These are phyloP conservation scores for Chrysoperla carnea DNA, from an alignment of 1,140 invertebrate species.

Conservation along the genomic window DNA sequence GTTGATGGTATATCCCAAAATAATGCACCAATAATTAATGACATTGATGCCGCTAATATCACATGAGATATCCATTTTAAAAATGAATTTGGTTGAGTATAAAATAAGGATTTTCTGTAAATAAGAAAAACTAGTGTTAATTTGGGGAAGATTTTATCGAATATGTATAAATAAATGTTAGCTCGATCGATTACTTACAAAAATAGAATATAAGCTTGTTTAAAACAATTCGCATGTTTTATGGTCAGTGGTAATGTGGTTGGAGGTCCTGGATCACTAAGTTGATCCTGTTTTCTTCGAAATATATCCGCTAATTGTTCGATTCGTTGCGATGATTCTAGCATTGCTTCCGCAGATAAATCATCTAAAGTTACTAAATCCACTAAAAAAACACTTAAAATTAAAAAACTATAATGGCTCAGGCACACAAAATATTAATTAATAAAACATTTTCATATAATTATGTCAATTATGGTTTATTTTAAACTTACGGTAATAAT, in stretches of 20 bases:
- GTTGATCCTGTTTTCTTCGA: conserved; percentile 38
- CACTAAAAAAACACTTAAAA: conserved; percentile 35
- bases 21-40: conserved; percentile 66
- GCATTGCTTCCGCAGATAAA: conserved; percentile 78
- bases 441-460: too few species aligned
- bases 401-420: neutral
- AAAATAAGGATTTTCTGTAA: conserved; percentile 40
- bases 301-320: conserved; percentile 76
- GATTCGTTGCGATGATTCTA: conserved; percentile 84
- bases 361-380: conserved; percentile 87
- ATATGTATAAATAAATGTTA: neutral
- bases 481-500: conserved; percentile 73
- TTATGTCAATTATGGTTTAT: too few species aligned
- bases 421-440: too few species aligned
- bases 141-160: neutral
- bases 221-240: conserved; percentile 34
- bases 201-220: conserved; percentile 50
- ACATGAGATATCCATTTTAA: conserved; percentile 59
- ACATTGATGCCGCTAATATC: conserved; percentile 58
- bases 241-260: conserved; percentile 48
- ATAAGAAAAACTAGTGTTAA: conserved; percentile 7
- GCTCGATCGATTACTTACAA: too few species aligned
- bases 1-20: conserved; percentile 76
- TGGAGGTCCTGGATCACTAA: conserved; percentile 61
- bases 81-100: conserved; percentile 73